Evolutionary conservation across 1,140 invertebrate species (phyloP).

Genomic region (Hermetia illucens): DNA sequence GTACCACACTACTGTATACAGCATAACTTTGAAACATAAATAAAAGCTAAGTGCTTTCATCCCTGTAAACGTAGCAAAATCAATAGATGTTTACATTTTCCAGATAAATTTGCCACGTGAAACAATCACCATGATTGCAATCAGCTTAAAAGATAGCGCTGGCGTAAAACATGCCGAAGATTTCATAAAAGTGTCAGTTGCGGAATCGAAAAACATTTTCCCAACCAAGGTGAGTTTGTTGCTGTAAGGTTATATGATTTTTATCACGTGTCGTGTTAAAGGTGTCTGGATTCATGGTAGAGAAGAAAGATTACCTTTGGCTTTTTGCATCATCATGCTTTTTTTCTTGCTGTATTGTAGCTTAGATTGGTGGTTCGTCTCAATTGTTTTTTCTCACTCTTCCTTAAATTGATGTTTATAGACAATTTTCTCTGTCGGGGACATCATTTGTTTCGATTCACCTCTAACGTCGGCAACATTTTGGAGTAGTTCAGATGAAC

Average conservation of each 20-base stretch:
- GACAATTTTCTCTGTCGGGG: slow-evolving; percentile 38
- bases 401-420: slow-evolving; percentile 14
- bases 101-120: slow-evolving; percentile 23
- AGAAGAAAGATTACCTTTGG: no score
- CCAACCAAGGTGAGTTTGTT: slow-evolving; percentile 25
- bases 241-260: no score
- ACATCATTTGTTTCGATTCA: slow-evolving; percentile 38
- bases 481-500: slow-evolving; percentile 28
- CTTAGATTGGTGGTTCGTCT: no score
- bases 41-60: no score
- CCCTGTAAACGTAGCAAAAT: no score
- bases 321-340: no score
- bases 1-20: no score
- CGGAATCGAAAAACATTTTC: slow-evolving; percentile 20
- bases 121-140: slow-evolving; percentile 24
- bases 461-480: slow-evolving; percentile 24
- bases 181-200: slow-evolving; percentile 23
- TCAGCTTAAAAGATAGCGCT: slow-evolving; percentile 22
- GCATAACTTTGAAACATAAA: no score
- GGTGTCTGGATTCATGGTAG: no score
- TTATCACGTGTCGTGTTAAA: no score
- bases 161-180: slow-evolving; percentile 28
- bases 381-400: neutral
- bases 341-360: no score
- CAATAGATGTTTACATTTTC: no score